phyloP scores from a whole-genome alignment of 1,140 invertebrate genomes.

The Lordiphosa mommai region DNA sequence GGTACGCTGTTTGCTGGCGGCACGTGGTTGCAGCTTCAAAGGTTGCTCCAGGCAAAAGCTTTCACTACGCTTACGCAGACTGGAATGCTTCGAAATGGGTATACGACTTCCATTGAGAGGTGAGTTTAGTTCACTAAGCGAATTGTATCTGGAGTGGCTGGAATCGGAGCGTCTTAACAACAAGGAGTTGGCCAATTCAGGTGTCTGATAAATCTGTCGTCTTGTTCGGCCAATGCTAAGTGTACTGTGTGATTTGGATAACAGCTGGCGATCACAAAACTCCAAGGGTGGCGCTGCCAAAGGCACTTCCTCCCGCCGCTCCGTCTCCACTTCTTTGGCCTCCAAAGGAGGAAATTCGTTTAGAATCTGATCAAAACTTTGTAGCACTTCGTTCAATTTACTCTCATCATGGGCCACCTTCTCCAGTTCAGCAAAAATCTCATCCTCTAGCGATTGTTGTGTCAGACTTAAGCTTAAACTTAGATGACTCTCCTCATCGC shows the following conservation, averaged over 20 bases:
- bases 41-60: slow-evolving; percentile 40
- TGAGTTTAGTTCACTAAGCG: slow-evolving; percentile 81
- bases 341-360: slow-evolving; percentile 69
- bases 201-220: slow-evolving; percentile 61
- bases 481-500: slow-evolving; percentile 63
- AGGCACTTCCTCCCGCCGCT: slow-evolving; percentile 3
- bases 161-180: slow-evolving; percentile 30
- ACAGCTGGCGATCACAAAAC: slow-evolving; percentile 48
- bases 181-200: slow-evolving; percentile 49
- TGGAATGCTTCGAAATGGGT: slow-evolving; percentile 73
- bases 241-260: slow-evolving; percentile 80
- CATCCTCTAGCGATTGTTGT: slow-evolving; percentile 72
- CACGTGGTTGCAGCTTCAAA: not conserved
- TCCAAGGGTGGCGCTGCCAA: slow-evolving; percentile 42
- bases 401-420: slow-evolving; percentile 80
- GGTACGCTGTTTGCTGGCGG: slow-evolving; percentile 34
- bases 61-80: slow-evolving; percentile 53
- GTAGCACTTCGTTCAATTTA: slow-evolving; percentile 83
- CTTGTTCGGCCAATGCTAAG: slow-evolving; percentile 41
- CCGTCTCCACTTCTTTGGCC: not conserved
- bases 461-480: slow-evolving; percentile 60
- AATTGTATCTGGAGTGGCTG: slow-evolving; percentile 78
- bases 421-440: slow-evolving; percentile 77
- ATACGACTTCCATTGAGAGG: slow-evolving; percentile 68
- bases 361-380: slow-evolving; percentile 84